phyloP scores from a whole-genome alignment of 1,140 invertebrate genomes.

The Drosophila albomicans region DNA sequence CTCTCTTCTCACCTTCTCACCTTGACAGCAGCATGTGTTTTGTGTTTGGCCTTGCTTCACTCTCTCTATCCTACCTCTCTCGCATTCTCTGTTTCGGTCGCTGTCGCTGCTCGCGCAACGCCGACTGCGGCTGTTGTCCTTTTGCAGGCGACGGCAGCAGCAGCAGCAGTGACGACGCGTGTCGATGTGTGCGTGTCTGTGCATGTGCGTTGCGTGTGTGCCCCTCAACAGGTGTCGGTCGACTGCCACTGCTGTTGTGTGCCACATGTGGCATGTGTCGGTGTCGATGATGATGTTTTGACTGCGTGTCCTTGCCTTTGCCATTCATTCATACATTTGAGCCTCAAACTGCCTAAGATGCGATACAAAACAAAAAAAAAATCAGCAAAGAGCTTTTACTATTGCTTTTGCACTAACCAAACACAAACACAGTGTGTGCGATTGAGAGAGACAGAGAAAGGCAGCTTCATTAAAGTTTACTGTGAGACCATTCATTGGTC shows the following conservation, averaged over 20 bases:
- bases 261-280: constrained; percentile 54
- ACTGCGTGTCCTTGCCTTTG: constrained; percentile 59
- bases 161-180: constrained; percentile 46
- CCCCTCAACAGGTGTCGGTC: constrained; percentile 73
- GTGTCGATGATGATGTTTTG: constrained; percentile 66
- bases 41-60: constrained; percentile 12
- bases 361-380: constrained; percentile 1
- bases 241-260: constrained; percentile 26
- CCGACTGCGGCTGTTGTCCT: constrained; percentile 63
- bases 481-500: constrained; percentile 36
- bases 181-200: constrained; percentile 54
- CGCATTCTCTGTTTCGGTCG: constrained; percentile 5
- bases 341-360: neutral
- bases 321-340: constrained; percentile 21
- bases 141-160: constrained; percentile 39
- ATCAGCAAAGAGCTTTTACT: constrained; percentile 33
- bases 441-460: neutral
- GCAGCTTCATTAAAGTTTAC: constrained; percentile 20
- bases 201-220: constrained; percentile 46
- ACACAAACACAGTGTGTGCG: neutral
- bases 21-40: constrained; percentile 51
- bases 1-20: constrained; percentile 50
- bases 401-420: constrained; percentile 1
- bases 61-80: constrained; percentile 17
- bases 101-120: constrained; percentile 23